Percentiles rank a stretch among this genome's conserved stretches.
phyloP scores from a whole-genome alignment of 2,888 invertebrate species.

The Philereme transversata region DNA sequence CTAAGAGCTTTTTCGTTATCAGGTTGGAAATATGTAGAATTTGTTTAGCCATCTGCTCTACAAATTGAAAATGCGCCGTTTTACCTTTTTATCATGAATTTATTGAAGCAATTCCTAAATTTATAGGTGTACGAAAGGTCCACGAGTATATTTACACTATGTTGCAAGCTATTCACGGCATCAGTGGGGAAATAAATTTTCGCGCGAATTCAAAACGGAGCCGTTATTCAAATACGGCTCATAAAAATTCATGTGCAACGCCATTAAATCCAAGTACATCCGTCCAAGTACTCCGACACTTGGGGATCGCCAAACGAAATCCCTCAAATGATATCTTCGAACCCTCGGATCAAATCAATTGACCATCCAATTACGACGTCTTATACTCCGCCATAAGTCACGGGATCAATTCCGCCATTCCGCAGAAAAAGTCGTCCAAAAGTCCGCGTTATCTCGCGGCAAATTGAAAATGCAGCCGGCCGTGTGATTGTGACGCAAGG shows the following conservation, averaged over 20 bases:
- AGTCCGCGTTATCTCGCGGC: slow-evolving; percentile 80
- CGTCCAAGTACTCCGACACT: slow-evolving; percentile 32
- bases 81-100: slow-evolving; percentile 14
- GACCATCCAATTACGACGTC: slow-evolving; percentile 75
- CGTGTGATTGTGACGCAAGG: slow-evolving; percentile 81
- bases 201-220: slow-evolving; percentile 12
- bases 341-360: slow-evolving; percentile 54
- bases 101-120: slow-evolving; percentile 21
- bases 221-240: slow-evolving; percentile 27
- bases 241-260: slow-evolving; percentile 31
- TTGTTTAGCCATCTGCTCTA: slow-evolving; percentile 10
- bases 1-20: neutral
- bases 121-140: slow-evolving; percentile 17
- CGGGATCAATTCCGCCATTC: slow-evolving; percentile 81
- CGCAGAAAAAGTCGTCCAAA: slow-evolving; percentile 80
- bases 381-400: slow-evolving; percentile 75
- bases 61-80: slow-evolving; percentile 3
- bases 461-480: slow-evolving; percentile 82
- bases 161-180: slow-evolving; percentile 12
- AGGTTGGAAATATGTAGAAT: neutral
- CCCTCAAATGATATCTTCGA: slow-evolving; percentile 13
- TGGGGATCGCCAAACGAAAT: slow-evolving; percentile 24
- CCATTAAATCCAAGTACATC: slow-evolving; percentile 32
- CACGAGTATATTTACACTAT: slow-evolving; percentile 7
- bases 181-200: slow-evolving; percentile 13